A percentile compares a stretch with the other conserved stretches of the same genome.
Evolutionary conservation across 2,888 invertebrate species (phyloP).

Genomic region (Chloroclystis v-ata): DNA sequence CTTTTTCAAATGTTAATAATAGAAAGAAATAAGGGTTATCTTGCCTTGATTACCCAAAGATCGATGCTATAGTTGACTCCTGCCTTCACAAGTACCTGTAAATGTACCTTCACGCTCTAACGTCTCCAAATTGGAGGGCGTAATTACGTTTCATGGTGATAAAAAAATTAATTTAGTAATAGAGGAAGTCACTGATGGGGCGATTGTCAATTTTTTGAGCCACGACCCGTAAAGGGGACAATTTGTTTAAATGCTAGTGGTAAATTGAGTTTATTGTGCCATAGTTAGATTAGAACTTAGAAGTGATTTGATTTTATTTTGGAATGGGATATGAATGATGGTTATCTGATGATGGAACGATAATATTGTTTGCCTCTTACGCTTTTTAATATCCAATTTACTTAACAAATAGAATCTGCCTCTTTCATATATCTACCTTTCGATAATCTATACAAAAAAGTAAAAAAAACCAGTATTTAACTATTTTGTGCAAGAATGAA

Average conservation of each 20-base stretch:
- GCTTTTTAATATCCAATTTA: too few species aligned
- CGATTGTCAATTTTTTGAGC: conserved; percentile 34
- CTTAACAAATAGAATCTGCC: too few species aligned
- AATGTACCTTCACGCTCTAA: conserved; percentile 46
- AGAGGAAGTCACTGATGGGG: conserved; percentile 50
- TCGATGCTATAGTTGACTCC: not conserved
- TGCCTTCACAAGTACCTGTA: conserved; percentile 29
- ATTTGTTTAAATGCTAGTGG: conserved; percentile 25
- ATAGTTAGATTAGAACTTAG: conserved; percentile 4
- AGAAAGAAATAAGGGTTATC: too few species aligned
- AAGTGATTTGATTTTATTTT: not conserved
- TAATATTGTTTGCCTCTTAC: too few species aligned
- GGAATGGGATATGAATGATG: not conserved
- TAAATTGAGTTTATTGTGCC: conserved; percentile 20
- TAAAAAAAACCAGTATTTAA: too few species aligned
- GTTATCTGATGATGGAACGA: too few species aligned
- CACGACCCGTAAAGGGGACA: conserved; percentile 30
- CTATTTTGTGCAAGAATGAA: too few species aligned
- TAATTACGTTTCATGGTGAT: conserved; percentile 58
- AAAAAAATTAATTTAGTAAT: conserved; percentile 48
- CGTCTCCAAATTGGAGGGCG: conserved; percentile 56
- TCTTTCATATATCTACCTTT: too few species aligned
- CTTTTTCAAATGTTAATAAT: too few species aligned
- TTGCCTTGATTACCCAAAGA: too few species aligned
- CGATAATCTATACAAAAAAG: too few species aligned